Conservation (phyloP, 2,113 vertebrate species). For the Entomyzon cyanotis region DNA sequence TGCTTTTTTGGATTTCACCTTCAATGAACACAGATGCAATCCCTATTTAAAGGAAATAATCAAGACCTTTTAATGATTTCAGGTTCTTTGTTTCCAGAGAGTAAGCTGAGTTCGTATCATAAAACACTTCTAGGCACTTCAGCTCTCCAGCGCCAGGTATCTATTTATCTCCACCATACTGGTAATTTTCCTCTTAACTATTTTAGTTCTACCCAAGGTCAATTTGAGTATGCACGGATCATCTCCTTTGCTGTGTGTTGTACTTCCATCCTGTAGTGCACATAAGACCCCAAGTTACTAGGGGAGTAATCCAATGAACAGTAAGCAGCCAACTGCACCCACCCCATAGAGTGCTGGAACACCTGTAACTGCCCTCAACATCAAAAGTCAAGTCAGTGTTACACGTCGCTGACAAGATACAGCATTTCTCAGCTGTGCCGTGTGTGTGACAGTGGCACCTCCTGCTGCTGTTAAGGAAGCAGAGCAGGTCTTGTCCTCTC, state of each 20-base stretch:
- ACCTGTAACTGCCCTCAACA: not conserved
- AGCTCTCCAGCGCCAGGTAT: not conserved
- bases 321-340: not conserved
- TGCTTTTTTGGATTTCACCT: not conserved
- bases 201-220: not conserved
- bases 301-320: fast-evolving
- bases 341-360: not conserved
- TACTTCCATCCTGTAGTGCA: not conserved
- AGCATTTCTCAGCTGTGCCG: not conserved
- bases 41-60: not conserved
- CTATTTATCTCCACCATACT: not conserved
- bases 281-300: not conserved
- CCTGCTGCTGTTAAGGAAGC: not conserved
- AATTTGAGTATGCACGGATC: not conserved
- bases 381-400: not conserved
- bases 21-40: not conserved
- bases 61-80: not conserved
- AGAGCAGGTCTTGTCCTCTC: not conserved
- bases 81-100: not conserved
- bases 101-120: not conserved
- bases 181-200: not conserved
- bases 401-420: fast-evolving
- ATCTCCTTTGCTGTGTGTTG: not conserved
- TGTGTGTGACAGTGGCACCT: not conserved
- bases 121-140: not conserved